Conservation (phyloP, 2,888 invertebrate genomes). For the Ametastegia equiseti region DNA sequence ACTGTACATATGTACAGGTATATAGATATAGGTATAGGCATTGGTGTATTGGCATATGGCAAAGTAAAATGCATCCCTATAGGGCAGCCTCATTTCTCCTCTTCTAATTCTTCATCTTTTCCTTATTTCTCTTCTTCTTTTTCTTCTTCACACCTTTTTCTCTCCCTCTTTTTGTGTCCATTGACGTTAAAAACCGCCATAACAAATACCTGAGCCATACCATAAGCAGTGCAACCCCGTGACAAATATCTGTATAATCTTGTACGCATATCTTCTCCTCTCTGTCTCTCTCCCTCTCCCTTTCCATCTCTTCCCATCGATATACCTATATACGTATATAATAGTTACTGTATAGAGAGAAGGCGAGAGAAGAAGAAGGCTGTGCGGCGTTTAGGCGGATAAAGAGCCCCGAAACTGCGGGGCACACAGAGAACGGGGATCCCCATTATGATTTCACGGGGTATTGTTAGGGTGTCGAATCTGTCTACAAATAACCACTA, state of each 20-base stretch:
- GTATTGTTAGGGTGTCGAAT: slow-evolving; percentile 75
- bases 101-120: too few species aligned
- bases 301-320: too few species aligned
- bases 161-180: slow-evolving; percentile 58
- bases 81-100: too few species aligned
- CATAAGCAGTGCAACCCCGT: background rate
- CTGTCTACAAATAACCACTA: slow-evolving; percentile 75
- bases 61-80: too few species aligned
- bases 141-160: slow-evolving; percentile 72
- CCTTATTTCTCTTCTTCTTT: too few species aligned
- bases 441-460: slow-evolving; percentile 72
- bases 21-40: too few species aligned
- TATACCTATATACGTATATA: background rate
- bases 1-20: too few species aligned
- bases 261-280: too few species aligned
- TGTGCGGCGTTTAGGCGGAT: too few species aligned
- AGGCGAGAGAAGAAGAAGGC: background rate
- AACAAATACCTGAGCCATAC: slow-evolving; percentile 54
- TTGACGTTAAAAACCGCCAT: slow-evolving; percentile 65
- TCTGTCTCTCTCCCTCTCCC: too few species aligned
- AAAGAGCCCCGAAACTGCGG: background rate
- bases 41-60: too few species aligned
- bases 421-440: slow-evolving; percentile 31
- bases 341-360: too few species aligned
- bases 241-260: slow-evolving; percentile 46